Conservation (phyloP, 2,113 vertebrate genomes). For the Cyphomyrus discorhynchus region DNA sequence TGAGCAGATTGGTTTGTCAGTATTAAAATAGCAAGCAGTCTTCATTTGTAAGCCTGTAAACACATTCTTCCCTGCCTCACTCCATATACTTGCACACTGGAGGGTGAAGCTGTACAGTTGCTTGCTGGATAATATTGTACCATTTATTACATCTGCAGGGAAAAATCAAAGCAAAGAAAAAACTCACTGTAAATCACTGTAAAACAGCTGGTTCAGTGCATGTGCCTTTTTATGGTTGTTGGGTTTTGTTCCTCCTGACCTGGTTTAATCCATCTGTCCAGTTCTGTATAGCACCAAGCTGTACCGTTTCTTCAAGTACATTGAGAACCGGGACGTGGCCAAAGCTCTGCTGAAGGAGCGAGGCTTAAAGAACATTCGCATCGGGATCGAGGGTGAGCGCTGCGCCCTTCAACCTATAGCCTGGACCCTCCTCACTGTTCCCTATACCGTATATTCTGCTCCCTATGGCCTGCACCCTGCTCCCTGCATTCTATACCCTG, state of each 20-base stretch:
- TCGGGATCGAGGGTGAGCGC: conserved; percentile 68
- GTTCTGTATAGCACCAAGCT: conserved; percentile 76
- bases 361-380: conserved; percentile 73
- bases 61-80: background rate
- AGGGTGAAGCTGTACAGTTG: background rate
- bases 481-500: background rate
- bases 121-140: background rate
- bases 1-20: background rate
- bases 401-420: background rate
- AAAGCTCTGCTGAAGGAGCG: conserved; percentile 70
- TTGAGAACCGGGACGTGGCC: conserved; percentile 71
- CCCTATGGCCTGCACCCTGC: background rate
- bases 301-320: conserved; percentile 77
- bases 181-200: background rate
- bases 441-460: background rate
- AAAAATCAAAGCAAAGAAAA: background rate
- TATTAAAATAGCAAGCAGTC: background rate
- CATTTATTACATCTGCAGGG: background rate
- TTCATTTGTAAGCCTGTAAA: background rate
- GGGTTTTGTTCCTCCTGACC: background rate
- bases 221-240: background rate
- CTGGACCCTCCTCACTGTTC: background rate
- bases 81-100: background rate
- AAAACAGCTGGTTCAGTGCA: background rate
- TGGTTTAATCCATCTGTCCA: conserved; percentile 23